Evolutionary conservation across 2,888 invertebrate species (phyloP).

Genomic region (Nephrotoma flavescens): DNA sequence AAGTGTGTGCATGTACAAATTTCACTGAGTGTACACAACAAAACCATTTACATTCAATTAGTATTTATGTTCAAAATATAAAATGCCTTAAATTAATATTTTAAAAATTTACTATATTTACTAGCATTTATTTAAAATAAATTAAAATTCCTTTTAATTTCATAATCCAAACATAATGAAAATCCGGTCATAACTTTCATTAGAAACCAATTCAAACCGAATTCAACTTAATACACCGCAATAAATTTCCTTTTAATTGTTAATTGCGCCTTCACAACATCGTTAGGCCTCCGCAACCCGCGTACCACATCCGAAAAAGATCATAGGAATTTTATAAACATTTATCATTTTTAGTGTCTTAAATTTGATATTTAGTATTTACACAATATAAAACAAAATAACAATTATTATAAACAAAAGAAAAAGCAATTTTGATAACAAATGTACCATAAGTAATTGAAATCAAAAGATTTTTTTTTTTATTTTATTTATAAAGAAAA

Average conservation of each 20-base stretch:
- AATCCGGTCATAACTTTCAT: not conserved
- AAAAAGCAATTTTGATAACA: not conserved
- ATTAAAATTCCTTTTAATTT: not conserved
- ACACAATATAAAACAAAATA: not conserved
- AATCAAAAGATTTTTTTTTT: not conserved
- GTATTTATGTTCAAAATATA: no score
- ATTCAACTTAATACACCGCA: not conserved
- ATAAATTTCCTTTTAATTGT: not conserved
- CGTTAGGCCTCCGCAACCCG: not conserved
- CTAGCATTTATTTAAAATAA: not conserved
- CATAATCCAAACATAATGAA: not conserved
- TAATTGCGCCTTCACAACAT: not conserved
- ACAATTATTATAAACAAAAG: not conserved
- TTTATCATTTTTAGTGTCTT: not conserved
- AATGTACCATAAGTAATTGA: not conserved
- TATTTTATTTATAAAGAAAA: not conserved
- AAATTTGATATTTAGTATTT: not conserved
- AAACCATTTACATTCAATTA: no score
- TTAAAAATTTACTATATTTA: not conserved
- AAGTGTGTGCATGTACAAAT: no score
- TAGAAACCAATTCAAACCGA: not conserved
- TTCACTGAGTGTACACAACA: no score
- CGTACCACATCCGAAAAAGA: not conserved
- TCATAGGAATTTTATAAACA: not conserved
- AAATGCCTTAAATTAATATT: no score